Base-by-base conservation (phyloP, 2,113 vertebrate species). In the Sula dactylatra region DNA sequence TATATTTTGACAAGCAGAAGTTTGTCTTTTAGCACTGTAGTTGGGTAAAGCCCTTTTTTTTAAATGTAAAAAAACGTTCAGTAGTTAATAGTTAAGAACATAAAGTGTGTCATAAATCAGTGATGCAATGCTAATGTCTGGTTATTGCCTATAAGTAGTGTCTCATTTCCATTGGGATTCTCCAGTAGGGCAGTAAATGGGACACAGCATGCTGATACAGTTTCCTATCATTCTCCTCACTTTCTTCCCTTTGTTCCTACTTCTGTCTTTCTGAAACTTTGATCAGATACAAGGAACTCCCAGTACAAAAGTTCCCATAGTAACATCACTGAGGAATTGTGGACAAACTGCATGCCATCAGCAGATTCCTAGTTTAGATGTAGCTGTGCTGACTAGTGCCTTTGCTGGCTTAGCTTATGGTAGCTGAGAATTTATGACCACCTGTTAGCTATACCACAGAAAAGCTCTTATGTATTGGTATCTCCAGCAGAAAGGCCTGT, bases 181-280 rank as follows among this genome's bases (percentile, higher is more conserved):
- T 93, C 9, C 34, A 62, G 38, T 54, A 82, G 45, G 38, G 42
- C 16, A 50, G n/a, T 61, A 76, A 76, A 52, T 45, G 13, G 44
- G 66, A 49, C 66, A 49, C 56, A 29, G 0, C 31, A 42, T 90
- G 62, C 45, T 73, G 40, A 52, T 80, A 25, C 0, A 2, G 6
- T 76, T 89, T 87, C 36, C n/a, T 47, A 3, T 76, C 19, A 3
- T 56, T 94, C 47, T 55, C 34, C 13, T 70, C 42, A 13, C 26
- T 54, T 82, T 92, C 52, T 69, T 90, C 86, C 22, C 67, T 58
- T 91, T 88, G 71, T 88, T 91, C 49, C 44, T 86, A 5, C 22
- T 84, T 56, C 31, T 82, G 16, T 71, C n/a, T 62, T 90, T 91
- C 38, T 88, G 58, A 93, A 92, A 77, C 47, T 83, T 58, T n/a